These are phyloP conservation scores for Urocolius indicus DNA, from an alignment of 2,113 vertebrate genomes.

Conservation along the genomic window DNA sequence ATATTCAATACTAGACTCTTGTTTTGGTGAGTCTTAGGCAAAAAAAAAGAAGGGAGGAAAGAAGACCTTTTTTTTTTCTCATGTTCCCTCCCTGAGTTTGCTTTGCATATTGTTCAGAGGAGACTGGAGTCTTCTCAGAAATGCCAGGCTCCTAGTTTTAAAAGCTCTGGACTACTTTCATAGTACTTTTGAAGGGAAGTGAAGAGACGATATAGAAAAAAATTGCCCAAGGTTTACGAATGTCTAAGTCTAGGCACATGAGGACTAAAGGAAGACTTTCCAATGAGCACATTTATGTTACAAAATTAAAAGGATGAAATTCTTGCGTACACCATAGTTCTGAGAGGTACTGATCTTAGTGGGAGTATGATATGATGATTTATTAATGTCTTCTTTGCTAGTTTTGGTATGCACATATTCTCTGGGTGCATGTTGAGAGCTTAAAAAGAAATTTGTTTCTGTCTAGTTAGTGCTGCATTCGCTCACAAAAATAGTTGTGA, in stretches of 20 bases:
- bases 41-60: slow-evolving; percentile 56
- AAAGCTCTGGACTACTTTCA: slow-evolving; percentile 9
- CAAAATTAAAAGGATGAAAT: not conserved
- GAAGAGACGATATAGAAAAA: not conserved
- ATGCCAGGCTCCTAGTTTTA: slow-evolving; percentile 34
- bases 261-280: not conserved
- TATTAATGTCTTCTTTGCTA: not conserved
- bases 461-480: not conserved
- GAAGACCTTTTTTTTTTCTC: slow-evolving; percentile 62
- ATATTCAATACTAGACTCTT: slow-evolving; percentile 73
- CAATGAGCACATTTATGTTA: not conserved
- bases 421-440: not conserved
- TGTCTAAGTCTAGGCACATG: not conserved
- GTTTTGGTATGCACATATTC: not conserved
- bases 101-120: slow-evolving; percentile 52
- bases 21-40: slow-evolving; percentile 60
- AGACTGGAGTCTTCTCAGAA: slow-evolving; percentile 39
- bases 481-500: not conserved
- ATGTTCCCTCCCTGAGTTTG: slow-evolving; percentile 61
- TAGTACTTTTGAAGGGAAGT: not conserved
- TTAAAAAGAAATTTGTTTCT: not conserved
- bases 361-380: not conserved
- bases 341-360: not conserved
- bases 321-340: not conserved
- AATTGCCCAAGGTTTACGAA: not conserved